A percentile compares a stretch with the other conserved stretches of the same genome.
Conservation (phyloP, 2,797 vertebrate species). For the Anguilla pacifica region DNA sequence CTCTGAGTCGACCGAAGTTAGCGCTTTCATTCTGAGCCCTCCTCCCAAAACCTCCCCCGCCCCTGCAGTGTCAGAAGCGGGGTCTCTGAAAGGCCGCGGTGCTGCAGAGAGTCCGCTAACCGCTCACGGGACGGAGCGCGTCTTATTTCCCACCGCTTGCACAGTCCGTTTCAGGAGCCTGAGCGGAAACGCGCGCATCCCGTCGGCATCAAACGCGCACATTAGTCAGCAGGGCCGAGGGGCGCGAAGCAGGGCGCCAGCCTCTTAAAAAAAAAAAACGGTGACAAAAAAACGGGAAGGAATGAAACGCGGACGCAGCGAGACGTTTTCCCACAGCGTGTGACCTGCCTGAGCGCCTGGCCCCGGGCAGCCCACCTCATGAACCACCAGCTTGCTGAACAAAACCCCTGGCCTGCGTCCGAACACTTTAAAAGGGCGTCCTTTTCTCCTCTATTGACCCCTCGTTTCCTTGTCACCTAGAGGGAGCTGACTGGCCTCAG, state of each 20-base stretch:
- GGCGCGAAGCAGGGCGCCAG: slow-evolving; percentile 29
- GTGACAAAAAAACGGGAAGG: neutral
- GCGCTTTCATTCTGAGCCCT: too few species aligned
- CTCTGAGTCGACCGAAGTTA: too few species aligned
- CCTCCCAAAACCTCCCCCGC: too few species aligned
- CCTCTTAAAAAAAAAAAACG: slow-evolving; percentile 14
- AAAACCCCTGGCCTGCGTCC: too few species aligned
- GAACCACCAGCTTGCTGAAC: too few species aligned
- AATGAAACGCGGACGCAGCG: neutral
- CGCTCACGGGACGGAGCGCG: neutral
- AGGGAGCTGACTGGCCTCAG: slow-evolving; percentile 7
- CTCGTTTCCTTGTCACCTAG: neutral
- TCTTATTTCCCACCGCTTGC: neutral
- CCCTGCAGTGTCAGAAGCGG: neutral
- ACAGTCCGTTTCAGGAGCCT: neutral
- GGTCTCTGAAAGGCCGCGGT: neutral
- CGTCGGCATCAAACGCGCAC: neutral
- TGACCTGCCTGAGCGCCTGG: slow-evolving; percentile 1
- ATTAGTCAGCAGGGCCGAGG: neutral
- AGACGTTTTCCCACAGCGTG: slow-evolving; percentile 11
- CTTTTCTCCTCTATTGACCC: too few species aligned
- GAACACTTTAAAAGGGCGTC: too few species aligned
- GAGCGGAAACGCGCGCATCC: neutral
- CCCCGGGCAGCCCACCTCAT: neutral
- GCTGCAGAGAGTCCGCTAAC: too few species aligned